A percentile compares a stretch with the other conserved stretches of the same genome.
Evolutionary conservation across 2,797 vertebrate genomes (phyloP).

Genomic region (Pipistrellus pipistrellus): DNA sequence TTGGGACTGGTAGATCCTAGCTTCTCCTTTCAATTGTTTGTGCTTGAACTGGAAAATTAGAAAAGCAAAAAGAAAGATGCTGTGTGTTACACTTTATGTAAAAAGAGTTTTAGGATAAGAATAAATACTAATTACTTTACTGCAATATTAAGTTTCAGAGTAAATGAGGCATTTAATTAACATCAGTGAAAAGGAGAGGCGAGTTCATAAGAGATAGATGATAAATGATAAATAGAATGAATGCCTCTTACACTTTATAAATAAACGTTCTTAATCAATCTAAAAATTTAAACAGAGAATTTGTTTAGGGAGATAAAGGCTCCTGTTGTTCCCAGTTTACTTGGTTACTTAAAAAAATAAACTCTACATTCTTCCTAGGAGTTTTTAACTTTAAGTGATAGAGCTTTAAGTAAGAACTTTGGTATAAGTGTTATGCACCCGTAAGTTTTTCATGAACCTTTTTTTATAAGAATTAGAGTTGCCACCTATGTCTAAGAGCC

Average conservation of each 20-base stretch:
- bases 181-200: not conserved
- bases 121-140: slow-evolving; percentile 48
- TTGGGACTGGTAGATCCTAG: not conserved
- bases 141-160: not conserved
- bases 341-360: slow-evolving; percentile 67
- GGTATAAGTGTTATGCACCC: not conserved
- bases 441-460: not conserved
- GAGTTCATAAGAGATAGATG: not conserved
- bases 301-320: not conserved
- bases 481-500: not conserved
- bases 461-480: not conserved
- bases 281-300: slow-evolving; percentile 39
- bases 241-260: not conserved
- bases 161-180: slow-evolving; percentile 36
- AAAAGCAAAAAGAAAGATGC: not conserved
- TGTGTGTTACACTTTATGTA: not conserved
- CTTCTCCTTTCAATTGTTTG: not conserved
- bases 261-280: slow-evolving; percentile 40
- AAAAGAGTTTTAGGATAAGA: not conserved
- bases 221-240: not conserved
- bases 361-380: not conserved
- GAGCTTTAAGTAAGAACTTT: slow-evolving; percentile 20
- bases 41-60: not conserved
- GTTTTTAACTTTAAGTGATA: not conserved
- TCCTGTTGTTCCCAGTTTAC: not conserved